Percentiles rank a stretch among this genome's conserved stretches.
These are phyloP conservation scores for Enteromius trimaculatus DNA, from an alignment of 2,797 vertebrate species.

Conservation along the genomic window DNA sequence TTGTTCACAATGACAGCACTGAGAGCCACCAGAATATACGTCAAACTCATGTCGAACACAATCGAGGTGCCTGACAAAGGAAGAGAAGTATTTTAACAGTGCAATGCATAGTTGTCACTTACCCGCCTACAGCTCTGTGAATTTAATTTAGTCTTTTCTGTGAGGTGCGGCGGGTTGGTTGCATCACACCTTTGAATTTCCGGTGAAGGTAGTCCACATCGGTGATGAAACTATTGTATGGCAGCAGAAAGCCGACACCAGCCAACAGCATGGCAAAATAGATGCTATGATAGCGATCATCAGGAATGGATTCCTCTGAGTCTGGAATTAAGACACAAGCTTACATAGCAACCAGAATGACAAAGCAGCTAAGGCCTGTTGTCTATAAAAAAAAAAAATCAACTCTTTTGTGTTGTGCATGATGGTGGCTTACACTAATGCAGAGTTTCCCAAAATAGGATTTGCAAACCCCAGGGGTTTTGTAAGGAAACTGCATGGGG, in stretches of 20 bases:
- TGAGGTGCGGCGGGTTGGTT: not conserved
- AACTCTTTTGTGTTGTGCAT: not conserved
- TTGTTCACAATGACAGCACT: conserved; percentile 93
- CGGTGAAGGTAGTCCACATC: conserved; percentile 95
- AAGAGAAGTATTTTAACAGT: conserved; percentile 4
- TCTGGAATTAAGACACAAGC: conserved; percentile 60
- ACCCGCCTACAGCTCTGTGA: not conserved
- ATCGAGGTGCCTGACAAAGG: conserved; percentile 86
- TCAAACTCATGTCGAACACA: conserved; percentile 96
- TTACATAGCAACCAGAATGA: not conserved
- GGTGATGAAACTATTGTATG: conserved; percentile 97
- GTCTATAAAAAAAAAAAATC: not conserved
- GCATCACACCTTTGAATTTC: conserved; percentile 87
- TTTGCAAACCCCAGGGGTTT: not conserved
- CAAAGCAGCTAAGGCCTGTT: not conserved
- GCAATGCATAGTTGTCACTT: not conserved
- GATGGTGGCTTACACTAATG: not conserved
- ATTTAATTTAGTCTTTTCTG: not conserved
- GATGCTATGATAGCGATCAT: conserved; percentile 93
- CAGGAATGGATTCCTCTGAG: conserved; percentile 83
- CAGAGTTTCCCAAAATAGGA: not conserved
- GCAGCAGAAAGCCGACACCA: conserved; percentile 93
- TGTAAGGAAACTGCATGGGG: not conserved
- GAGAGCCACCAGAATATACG: conserved; percentile 93
- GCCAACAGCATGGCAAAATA: conserved; percentile 97